These are phyloP conservation scores for Chiroxiphia lanceolata DNA, from an alignment of 2,797 vertebrate species.

Conservation along the genomic window DNA sequence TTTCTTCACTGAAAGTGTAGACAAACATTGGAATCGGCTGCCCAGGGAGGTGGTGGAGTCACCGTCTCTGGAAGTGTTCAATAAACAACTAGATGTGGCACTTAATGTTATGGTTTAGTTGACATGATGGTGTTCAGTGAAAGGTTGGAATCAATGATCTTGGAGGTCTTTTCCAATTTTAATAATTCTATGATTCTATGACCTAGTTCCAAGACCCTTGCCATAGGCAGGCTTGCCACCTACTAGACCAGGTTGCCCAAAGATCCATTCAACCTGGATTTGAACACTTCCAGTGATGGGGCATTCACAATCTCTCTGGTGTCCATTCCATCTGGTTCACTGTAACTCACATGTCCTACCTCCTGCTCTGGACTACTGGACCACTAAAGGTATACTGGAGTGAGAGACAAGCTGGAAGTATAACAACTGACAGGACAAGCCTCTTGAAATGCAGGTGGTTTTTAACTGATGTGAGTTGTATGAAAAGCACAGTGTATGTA, in stretches of 20 bases:
- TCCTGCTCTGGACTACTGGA: not conserved
- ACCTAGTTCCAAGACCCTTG: not conserved
- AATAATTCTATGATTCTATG: not conserved
- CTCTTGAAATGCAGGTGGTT: not conserved
- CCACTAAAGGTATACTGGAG: not conserved
- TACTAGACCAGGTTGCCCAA: not conserved
- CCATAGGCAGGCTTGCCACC: rapidly evolving
- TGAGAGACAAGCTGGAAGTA: not conserved
- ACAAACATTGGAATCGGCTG: not conserved
- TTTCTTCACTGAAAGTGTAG: not conserved
- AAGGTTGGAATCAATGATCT: not conserved
- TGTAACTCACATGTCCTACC: not conserved
- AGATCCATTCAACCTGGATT: not conserved
- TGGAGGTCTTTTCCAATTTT: not conserved
- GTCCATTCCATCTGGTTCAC: not conserved
- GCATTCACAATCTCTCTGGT: not conserved
- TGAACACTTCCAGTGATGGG: not conserved
- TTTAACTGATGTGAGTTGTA: not conserved
- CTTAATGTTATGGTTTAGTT: not conserved
- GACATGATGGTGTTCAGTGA: not conserved
- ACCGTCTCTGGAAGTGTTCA: too few species aligned
- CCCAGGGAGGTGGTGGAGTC: too few species aligned
- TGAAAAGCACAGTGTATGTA: not conserved
- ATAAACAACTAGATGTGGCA: not conserved
- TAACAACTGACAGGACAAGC: not conserved